Conservation (phyloP, 1,140 invertebrate genomes). For the Nasonia giraulti region DNA sequence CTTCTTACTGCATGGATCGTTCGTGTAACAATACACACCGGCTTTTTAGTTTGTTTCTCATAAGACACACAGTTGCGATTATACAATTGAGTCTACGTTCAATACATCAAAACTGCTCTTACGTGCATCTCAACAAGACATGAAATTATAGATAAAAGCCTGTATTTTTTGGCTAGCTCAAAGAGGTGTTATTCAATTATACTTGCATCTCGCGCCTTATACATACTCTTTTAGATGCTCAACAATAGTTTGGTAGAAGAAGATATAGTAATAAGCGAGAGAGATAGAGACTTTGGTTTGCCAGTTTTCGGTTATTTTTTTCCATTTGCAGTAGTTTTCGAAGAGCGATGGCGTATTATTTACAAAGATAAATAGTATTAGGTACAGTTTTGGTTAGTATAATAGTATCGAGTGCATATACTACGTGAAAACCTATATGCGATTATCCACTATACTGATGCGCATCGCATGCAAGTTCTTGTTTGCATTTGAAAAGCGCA, state of each 20-base stretch:
- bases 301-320: background rate
- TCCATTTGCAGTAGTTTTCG: slow-evolving; percentile 12
- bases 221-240: background rate
- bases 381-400: slow-evolving; percentile 29
- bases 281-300: background rate
- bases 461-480: slow-evolving; percentile 35
- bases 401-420: background rate
- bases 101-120: background rate
- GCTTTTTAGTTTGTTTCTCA: slow-evolving; percentile 43
- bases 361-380: slow-evolving; percentile 25
- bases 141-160: background rate
- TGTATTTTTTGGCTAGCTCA: background rate
- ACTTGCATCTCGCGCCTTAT: background rate
- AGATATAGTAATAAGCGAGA: slow-evolving; percentile 1
- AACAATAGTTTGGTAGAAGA: background rate
- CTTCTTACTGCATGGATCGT: slow-evolving; percentile 75
- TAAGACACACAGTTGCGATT: background rate
- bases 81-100: background rate
- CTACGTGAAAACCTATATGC: slow-evolving; percentile 12
- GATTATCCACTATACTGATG: slow-evolving; percentile 16
- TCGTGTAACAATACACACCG: slow-evolving; percentile 57
- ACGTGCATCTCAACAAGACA: background rate
- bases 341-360: slow-evolving; percentile 33
- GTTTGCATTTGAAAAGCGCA: background rate
- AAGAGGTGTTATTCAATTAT: background rate